phyloP scores from a whole-genome alignment of 2,888 invertebrate genomes.

The Nycteola revayana region DNA sequence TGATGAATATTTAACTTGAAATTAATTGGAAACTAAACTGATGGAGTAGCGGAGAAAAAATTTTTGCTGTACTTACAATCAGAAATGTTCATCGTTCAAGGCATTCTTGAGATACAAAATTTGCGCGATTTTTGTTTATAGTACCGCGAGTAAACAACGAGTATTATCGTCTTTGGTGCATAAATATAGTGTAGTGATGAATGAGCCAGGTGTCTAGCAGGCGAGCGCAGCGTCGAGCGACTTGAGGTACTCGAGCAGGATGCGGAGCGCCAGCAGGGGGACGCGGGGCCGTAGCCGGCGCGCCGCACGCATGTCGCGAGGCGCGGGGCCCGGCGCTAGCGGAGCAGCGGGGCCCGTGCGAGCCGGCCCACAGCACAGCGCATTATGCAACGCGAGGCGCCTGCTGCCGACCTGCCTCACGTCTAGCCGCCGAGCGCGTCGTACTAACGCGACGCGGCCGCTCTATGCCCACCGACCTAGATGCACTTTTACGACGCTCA shows the following conservation, averaged over 20 bases:
- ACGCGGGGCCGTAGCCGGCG: conserved; percentile 57
- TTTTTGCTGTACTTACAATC: conserved; percentile 52
- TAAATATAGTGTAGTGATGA: conserved; percentile 18
- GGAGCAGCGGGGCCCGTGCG: conserved; percentile 45
- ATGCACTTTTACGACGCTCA: conserved; percentile 79
- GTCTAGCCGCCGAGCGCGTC: conserved; percentile 67
- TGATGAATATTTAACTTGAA: too few species aligned
- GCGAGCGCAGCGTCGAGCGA: conserved; percentile 52
- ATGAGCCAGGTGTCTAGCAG: conserved; percentile 25
- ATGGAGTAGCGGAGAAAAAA: conserved; percentile 10
- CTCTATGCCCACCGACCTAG: conserved; percentile 76
- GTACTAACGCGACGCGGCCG: conserved; percentile 69
- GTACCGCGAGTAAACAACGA: conserved; percentile 37
- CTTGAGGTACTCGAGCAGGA: conserved; percentile 68
- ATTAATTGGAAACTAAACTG: too few species aligned
- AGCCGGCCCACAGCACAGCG: conserved; percentile 55
- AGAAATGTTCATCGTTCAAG: conserved; percentile 42
- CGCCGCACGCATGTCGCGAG: conserved; percentile 46
- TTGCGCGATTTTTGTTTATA: conserved; percentile 26
- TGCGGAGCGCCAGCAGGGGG: conserved; percentile 62
- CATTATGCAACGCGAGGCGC: conserved; percentile 67
- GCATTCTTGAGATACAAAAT: conserved; percentile 46
- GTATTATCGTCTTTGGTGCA: conserved; percentile 44
- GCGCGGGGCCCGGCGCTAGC: conserved; percentile 27
- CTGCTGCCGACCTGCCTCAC: conserved; percentile 74